Percentiles rank a stretch among this genome's conserved stretches.
Evolutionary conservation across 2,797 vertebrate species (phyloP).

Genomic region (Esox masquinongy): DNA sequence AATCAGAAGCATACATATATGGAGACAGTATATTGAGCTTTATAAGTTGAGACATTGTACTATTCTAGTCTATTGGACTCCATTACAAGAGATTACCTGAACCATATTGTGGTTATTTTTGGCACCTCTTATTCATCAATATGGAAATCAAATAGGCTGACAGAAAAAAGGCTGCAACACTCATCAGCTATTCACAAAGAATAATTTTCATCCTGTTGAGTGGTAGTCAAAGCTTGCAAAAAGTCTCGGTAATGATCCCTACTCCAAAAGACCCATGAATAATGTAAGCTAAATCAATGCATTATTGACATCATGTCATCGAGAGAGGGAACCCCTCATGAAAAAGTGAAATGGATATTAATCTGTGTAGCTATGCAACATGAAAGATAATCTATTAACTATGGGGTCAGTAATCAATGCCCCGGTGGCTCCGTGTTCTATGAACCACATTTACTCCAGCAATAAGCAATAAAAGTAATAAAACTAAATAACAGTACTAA

Average conservation of each 20-base stretch:
- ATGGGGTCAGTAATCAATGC: slow-evolving; percentile 47
- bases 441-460: slow-evolving; percentile 38
- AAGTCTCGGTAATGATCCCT: slow-evolving; percentile 62
- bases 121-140: slow-evolving; percentile 32
- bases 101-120: slow-evolving; percentile 23
- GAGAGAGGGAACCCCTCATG: slow-evolving; percentile 61
- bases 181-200: slow-evolving; percentile 38
- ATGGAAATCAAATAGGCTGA: slow-evolving; percentile 22
- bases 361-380: slow-evolving; percentile 39
- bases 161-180: not conserved
- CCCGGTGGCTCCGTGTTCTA: slow-evolving; percentile 26
- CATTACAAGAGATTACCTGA: not conserved
- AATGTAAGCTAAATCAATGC: slow-evolving; percentile 69
- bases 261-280: slow-evolving; percentile 67
- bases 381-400: slow-evolving; percentile 55
- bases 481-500: slow-evolving; percentile 34
- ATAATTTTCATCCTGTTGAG: slow-evolving; percentile 5
- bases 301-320: slow-evolving; percentile 71
- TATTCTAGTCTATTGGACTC: not conserved
- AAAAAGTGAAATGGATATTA: slow-evolving; percentile 64
- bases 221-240: slow-evolving; percentile 29
- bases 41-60: not conserved
- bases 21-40: not conserved
- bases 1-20: not conserved
- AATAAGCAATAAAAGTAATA: slow-evolving; percentile 22